Evolutionary conservation across 2,797 vertebrate species (phyloP).

Genomic region (Sebastes trivittatus): DNA sequence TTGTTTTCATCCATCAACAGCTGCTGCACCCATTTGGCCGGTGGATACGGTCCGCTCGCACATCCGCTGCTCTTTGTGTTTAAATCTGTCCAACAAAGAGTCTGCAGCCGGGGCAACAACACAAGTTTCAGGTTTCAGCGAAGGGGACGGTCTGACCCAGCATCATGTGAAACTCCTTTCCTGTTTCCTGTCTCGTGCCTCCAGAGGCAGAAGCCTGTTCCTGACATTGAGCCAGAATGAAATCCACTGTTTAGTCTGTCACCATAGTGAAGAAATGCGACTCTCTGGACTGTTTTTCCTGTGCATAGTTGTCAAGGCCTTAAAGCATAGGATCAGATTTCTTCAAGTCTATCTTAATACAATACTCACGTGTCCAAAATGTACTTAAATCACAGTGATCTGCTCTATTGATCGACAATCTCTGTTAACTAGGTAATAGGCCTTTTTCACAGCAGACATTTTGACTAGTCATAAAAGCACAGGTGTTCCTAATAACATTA

Average conservation of each 20-base stretch:
- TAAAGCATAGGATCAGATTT: neutral
- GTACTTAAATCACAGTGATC: neutral
- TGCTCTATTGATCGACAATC: neutral
- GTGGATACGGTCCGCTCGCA: slow-evolving; percentile 23
- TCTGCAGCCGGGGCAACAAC: slow-evolving; percentile 45
- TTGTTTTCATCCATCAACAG: slow-evolving; percentile 45
- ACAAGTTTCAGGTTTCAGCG: slow-evolving; percentile 70
- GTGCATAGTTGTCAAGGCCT: neutral
- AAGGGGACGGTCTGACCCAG: slow-evolving; percentile 43
- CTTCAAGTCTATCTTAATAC: neutral
- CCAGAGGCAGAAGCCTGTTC: slow-evolving; percentile 20
- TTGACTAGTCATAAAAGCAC: neutral
- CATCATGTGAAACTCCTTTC: slow-evolving; percentile 62
- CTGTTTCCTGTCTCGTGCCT: slow-evolving; percentile 60
- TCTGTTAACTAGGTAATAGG: neutral
- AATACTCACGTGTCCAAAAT: neutral
- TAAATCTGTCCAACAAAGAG: slow-evolving; percentile 61
- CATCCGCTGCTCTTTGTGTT: slow-evolving; percentile 59
- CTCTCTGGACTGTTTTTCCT: neutral
- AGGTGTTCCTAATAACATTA: neutral
- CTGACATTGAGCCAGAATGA: slow-evolving; percentile 15
- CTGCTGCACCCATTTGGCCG: slow-evolving; percentile 37
- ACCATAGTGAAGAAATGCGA: slow-evolving; percentile 7
- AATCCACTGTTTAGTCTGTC: slow-evolving; percentile 22
- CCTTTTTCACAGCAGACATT: neutral